phyloP scores from a whole-genome alignment of 2,888 invertebrate species.

The Sphaeridia pumilis region DNA sequence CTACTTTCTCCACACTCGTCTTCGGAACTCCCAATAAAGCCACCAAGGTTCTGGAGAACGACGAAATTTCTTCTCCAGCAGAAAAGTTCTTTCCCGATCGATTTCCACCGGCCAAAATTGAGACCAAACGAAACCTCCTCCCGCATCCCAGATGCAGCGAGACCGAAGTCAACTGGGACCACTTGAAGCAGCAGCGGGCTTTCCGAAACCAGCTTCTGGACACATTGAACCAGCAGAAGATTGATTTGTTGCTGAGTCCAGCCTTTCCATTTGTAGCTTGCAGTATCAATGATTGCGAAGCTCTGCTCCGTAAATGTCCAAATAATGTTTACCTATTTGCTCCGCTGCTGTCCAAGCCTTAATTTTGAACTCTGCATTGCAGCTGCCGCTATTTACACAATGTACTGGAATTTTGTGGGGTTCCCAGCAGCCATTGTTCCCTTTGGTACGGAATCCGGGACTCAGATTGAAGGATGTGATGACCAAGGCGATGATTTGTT shows the following conservation, averaged over 20 bases:
- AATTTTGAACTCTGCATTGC: background rate
- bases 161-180: background rate
- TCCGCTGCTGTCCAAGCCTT: background rate
- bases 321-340: background rate
- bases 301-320: background rate
- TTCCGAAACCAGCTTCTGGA: conserved; percentile 10
- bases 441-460: conserved; percentile 23
- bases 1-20: background rate
- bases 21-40: background rate
- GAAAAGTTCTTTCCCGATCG: background rate
- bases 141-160: background rate
- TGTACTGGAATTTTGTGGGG: conserved; percentile 14
- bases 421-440: conserved; percentile 21
- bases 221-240: conserved; percentile 12
- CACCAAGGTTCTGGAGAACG: background rate
- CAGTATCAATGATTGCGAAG: background rate
- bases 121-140: background rate
- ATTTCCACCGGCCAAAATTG: background rate
- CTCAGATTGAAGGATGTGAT: conserved; percentile 19
- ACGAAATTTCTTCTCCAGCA: background rate
- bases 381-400: conserved; percentile 31
- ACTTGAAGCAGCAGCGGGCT: conserved; percentile 1
- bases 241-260: background rate
- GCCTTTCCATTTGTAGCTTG: background rate
- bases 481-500: conserved; percentile 22